Conservation (phyloP, 2,888 invertebrate species). For the Syrphus vitripennis region DNA sequence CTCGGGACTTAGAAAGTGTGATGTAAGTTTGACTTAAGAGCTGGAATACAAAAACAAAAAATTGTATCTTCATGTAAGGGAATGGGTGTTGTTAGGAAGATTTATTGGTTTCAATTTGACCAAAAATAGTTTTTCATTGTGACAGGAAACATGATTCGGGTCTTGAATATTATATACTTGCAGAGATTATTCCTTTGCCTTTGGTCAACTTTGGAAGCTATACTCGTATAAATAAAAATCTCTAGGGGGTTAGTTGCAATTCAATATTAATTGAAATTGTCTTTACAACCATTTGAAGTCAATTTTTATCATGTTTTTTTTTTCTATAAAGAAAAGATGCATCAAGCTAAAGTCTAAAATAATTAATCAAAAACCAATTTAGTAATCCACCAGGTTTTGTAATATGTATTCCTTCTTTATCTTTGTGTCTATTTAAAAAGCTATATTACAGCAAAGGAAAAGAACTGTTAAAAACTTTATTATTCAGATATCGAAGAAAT, state of each 20-base stretch:
- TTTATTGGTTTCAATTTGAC: conserved; percentile 48
- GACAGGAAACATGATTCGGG: conserved; percentile 20
- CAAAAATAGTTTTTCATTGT: conserved; percentile 24
- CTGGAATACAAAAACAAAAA: neutral
- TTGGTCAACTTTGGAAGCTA: neutral
- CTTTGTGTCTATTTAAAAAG: too few species aligned
- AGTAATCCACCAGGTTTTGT: neutral
- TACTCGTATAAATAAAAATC: neutral
- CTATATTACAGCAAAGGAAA: too few species aligned
- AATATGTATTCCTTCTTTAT: neutral
- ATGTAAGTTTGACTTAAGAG: conserved; percentile 35
- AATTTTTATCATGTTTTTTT: neutral
- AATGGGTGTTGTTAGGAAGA: conserved; percentile 57
- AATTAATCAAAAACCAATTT: neutral
- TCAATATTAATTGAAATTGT: conserved; percentile 10
- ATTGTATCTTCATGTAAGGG: conserved; percentile 42
- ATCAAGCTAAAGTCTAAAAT: neutral
- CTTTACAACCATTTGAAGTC: neutral
- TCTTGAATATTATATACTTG: neutral
- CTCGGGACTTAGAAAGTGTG: conserved; percentile 26
- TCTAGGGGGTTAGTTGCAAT: neutral
- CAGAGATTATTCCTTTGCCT: neutral
- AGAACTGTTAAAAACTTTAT: too few species aligned
- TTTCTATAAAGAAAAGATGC: neutral
- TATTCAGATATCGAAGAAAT: too few species aligned